Base-by-base conservation (phyloP, 2,113 vertebrate genomes). In the Alligator sinensis region DNA sequence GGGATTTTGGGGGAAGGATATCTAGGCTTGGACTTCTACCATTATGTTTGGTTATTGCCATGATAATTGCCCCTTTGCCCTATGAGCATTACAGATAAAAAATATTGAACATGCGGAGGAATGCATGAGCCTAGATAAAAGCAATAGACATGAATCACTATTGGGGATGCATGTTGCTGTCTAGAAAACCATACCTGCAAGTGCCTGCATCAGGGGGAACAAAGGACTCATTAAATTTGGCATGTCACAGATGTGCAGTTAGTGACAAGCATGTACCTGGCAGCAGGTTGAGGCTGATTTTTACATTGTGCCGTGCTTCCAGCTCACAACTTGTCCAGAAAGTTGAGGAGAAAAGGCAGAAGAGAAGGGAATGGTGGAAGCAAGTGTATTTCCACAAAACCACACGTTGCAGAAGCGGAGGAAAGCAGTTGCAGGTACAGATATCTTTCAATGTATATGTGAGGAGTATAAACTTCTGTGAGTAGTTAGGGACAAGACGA, bases 161-260 rank as follows among this genome's bases (percentile, higher is more conserved):
- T 55, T 3, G 24, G n/a, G 11, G 83, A 19, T 11, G 63, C 18
- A n/a, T 5, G 14, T 58, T 30, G 28, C 9, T 55, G 11, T 28
- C 5, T 16, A 76, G 68, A 25, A 68, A 47, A 38, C 10, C n/a
- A 47, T 12, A 63, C 24, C 27, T 66, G 4, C 27, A 60, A 34
- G 5, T 18, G 17, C 59, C 30, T 80, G 34, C 14, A 10, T 11
- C 2, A 1, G 38, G 63, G 47, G n/a, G 38, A 38, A 18, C 5
- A 30, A 58, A 57, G 28, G 80, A 72, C 10, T 34, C 80, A 18
- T 34, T 75, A 6, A 54, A 74, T 61, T 21, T 15, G 21, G 24
- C 18, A 11, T 0, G 0, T 34, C 9, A 18, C 9, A 24, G 57
- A 3, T 22, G 18, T 9, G 3, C 34, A 62, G 25, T 18, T 77